Percentiles rank a stretch among this genome's conserved stretches.
phyloP scores from a whole-genome alignment of 2,888 invertebrate species.

The Sesia apiformis region DNA sequence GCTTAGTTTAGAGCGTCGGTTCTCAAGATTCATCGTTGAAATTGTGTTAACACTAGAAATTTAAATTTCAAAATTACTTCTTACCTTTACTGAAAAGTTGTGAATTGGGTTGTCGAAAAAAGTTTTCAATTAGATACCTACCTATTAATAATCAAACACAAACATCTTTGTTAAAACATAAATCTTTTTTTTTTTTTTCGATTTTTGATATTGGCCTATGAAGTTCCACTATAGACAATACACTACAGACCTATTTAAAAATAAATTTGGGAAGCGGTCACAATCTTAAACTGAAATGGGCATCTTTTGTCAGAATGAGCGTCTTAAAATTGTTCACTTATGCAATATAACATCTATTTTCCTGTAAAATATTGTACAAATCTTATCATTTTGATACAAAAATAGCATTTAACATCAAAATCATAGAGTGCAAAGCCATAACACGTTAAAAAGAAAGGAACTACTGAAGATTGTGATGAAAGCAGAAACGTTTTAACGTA shows the following conservation, averaged over 20 bases:
- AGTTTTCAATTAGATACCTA: too few species aligned
- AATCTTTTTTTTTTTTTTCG: too few species aligned
- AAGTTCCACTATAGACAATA: too few species aligned
- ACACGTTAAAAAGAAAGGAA: slow-evolving; percentile 2
- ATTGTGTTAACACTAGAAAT: background rate
- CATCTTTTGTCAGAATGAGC: too few species aligned
- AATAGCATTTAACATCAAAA: slow-evolving; percentile 34
- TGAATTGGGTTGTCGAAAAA: background rate
- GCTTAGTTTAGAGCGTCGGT: slow-evolving; percentile 8
- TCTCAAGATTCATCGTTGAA: background rate
- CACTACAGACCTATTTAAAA: too few species aligned
- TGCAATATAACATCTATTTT: too few species aligned
- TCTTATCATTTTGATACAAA: slow-evolving; percentile 2
- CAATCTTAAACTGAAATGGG: too few species aligned
- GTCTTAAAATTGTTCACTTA: too few species aligned
- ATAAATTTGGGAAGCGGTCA: too few species aligned
- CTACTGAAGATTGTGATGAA: slow-evolving; percentile 27
- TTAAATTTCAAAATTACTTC: background rate
- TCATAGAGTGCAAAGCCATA: slow-evolving; percentile 31
- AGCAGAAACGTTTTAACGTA: slow-evolving; percentile 47
- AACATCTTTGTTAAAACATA: too few species aligned
- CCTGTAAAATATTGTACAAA: slow-evolving; percentile 1
- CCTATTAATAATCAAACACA: too few species aligned
- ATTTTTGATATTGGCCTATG: too few species aligned
- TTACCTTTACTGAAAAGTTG: background rate